Percentiles rank a stretch among this genome's conserved stretches.
Evolutionary conservation across 2,113 vertebrate species (phyloP).

Genomic region (Ctenomys sociabilis): DNA sequence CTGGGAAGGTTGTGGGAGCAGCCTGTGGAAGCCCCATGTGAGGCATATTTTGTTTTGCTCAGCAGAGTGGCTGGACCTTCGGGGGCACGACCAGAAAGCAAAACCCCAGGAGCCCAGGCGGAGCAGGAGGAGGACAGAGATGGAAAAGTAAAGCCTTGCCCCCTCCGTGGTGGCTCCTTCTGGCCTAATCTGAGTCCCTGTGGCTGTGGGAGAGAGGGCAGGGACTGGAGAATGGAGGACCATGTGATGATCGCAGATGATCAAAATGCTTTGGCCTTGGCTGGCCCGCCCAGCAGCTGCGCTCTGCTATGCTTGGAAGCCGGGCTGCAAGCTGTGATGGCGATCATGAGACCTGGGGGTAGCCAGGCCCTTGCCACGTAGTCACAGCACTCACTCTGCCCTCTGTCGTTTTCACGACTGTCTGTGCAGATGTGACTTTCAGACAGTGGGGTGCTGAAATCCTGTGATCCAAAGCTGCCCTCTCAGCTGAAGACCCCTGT

Average conservation of each 20-base stretch:
- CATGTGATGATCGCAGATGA: neutral
- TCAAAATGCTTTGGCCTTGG: neutral
- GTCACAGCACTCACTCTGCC: neutral
- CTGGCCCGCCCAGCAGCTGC: neutral
- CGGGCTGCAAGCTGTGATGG: neutral
- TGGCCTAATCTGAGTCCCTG: neutral
- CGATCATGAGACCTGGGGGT: neutral
- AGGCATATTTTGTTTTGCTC: constrained; percentile 8
- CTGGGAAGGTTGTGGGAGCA: neutral
- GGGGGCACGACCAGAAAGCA: neutral
- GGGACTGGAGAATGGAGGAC: neutral
- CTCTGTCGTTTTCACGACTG: neutral
- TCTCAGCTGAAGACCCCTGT: neutral
- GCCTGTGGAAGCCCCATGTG: neutral
- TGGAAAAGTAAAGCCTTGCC: constrained; percentile 59
- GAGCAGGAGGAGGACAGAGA: constrained; percentile 17
- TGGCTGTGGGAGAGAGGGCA: neutral
- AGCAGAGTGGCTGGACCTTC: constrained; percentile 53
- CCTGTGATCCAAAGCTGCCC: neutral
- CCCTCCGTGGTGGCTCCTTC: neutral
- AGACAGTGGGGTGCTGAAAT: neutral
- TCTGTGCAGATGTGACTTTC: neutral
- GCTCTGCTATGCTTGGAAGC: neutral
- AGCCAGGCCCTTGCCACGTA: neutral
- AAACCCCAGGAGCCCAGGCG: neutral